Evolutionary conservation across 1,140 invertebrate genomes (phyloP), one percentile per base, ranked within the genome.

Genomic region (Papilio glaucus): DNA sequence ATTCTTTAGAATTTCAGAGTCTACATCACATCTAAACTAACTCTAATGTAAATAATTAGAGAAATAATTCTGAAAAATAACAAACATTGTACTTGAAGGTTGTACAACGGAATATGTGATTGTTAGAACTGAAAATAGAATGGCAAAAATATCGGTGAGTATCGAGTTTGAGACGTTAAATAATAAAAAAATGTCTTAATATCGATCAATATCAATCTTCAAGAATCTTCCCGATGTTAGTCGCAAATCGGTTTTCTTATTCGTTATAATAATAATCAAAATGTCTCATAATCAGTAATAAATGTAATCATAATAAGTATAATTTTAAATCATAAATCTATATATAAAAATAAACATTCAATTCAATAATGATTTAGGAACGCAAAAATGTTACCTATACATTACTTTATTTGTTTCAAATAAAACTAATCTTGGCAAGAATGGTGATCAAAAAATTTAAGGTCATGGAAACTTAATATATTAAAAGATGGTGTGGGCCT

Each of bases 121-220:
- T 57, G 9, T 21, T 57, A 57, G 21, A 57, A 57, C 0, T 10
- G 21, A 57, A 57, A 24, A 57, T 10, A 33, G 6, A 57, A 57
- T 57, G 49, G 49, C 49, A 33, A 57, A 57, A 24, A 57, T 26
- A 57, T 57, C 49, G 49, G 49, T 57, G 49, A 57, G 49, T 57
- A 53, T 24, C 18, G 18, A 53, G 2, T 53, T 53, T 24, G 4
- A 21, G 21, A 5, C 18, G 49, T 57, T 49, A 49, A 18, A 21
- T 49, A 21, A 49, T 10, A 49, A 21, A n/a, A n/a, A 42, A 18
- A 45, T 18, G 7, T 15, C 42, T 0, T 4, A 45, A 45, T 18
- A 45, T 45, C 42, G 42, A 45, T 45, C 6, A 45, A 45, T 45
- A 45, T 45, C 42, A 42, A 42, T n/a, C 4, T 0, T 39, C n/a